phyloP scores from a whole-genome alignment of 2,113 vertebrate species.

The Grammomys surdaster region DNA sequence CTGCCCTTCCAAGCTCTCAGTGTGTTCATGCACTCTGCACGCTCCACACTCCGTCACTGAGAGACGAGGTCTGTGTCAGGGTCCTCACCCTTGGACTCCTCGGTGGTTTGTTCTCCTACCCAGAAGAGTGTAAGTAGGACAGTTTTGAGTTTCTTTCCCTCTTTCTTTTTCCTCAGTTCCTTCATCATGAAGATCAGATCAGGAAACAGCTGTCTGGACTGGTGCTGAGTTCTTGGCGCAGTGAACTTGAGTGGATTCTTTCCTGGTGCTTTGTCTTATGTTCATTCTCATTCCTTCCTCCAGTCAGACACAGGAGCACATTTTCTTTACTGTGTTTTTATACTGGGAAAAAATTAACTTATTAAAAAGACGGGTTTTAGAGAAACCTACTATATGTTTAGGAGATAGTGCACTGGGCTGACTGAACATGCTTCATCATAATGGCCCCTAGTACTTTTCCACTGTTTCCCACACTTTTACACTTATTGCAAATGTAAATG shows the following conservation, averaged over 20 bases:
- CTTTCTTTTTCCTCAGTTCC: conserved; percentile 3
- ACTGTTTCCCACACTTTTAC: neutral
- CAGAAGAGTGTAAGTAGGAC: conserved; percentile 11
- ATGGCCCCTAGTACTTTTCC: neutral
- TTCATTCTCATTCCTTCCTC: no score
- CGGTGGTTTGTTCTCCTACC: neutral
- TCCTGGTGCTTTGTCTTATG: no score
- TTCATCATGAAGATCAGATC: conserved; percentile 35
- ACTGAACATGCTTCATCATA: neutral
- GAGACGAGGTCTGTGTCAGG: conserved; percentile 30
- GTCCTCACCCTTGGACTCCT: neutral
- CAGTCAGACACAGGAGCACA: no score
- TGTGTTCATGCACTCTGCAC: neutral
- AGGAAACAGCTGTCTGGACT: neutral
- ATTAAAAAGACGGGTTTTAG: conserved; percentile 33
- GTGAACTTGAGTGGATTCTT: neutral
- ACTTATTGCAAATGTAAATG: neutral
- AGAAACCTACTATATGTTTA: neutral
- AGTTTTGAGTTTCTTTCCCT: neutral
- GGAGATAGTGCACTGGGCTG: neutral
- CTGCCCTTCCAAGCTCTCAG: neutral
- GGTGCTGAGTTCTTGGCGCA: neutral
- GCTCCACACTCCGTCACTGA: neutral
- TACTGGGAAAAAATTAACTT: neutral
- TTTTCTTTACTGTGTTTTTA: no score